phyloP scores from a whole-genome alignment of 2,797 vertebrate species.

The Ciconia nigra region DNA sequence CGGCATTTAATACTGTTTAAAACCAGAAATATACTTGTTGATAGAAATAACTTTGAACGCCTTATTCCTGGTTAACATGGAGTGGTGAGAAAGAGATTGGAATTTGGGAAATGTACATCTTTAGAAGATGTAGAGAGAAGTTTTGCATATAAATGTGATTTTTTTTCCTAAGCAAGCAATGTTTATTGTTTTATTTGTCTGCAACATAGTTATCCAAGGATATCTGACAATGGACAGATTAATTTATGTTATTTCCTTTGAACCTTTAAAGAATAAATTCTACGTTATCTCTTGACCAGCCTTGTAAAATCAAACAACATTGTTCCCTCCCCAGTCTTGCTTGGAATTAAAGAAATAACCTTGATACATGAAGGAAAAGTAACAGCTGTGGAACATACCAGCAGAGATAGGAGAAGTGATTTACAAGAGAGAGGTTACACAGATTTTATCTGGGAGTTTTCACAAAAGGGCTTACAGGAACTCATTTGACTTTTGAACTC shows the following conservation, averaged over 20 bases:
- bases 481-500: neutral
- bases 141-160: neutral
- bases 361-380: neutral
- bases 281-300: neutral
- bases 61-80: neutral
- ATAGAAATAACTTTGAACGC: neutral
- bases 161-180: neutral
- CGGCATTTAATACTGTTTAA: neutral
- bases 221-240: neutral
- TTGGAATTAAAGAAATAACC: conserved; percentile 7
- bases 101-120: neutral
- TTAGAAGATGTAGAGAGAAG: neutral
- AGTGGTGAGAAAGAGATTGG: neutral
- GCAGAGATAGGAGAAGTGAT: neutral
- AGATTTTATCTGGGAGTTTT: conserved; percentile 4
- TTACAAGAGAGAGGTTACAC: neutral
- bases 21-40: neutral
- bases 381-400: neutral
- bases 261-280: conserved; percentile 12
- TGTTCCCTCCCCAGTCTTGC: neutral
- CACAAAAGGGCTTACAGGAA: neutral
- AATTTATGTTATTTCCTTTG: neutral
- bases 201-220: neutral
- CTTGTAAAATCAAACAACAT: conserved; percentile 16
- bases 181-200: neutral